A percentile compares a stretch with the other conserved stretches of the same genome.
phyloP scores from a whole-genome alignment of 1,140 invertebrate species.

The Drosophila seguyi region DNA sequence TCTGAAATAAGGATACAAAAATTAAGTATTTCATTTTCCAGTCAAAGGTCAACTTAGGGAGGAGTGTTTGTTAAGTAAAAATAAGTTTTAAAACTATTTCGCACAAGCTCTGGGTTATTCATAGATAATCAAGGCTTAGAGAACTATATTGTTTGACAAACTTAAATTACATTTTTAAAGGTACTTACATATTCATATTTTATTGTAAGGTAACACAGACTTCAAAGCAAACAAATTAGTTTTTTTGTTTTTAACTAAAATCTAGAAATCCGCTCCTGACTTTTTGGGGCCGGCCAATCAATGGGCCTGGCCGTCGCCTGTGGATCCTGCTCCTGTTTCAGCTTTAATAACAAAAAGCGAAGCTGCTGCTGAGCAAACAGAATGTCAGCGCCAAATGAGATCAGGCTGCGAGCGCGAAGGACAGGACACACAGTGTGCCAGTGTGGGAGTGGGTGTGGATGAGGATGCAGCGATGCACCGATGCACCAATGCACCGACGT shows the following conservation, averaged over 20 bases:
- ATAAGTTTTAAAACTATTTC: neutral
- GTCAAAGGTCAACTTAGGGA: neutral
- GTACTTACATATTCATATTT: neutral
- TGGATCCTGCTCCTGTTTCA: constrained; percentile 46
- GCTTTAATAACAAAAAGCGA: constrained; percentile 69
- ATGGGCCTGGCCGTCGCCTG: constrained; percentile 56
- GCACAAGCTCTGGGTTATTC: neutral
- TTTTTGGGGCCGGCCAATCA: constrained; percentile 42
- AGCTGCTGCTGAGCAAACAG: constrained; percentile 60
- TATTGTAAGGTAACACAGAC: neutral
- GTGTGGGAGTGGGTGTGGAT: neutral
- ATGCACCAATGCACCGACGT: constrained; percentile 27
- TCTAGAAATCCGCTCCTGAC: neutral
- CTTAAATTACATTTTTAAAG: neutral
- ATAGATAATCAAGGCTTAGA: neutral
- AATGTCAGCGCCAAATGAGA: constrained; percentile 71
- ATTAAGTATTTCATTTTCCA: neutral
- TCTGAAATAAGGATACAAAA: neutral
- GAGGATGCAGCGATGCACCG: neutral
- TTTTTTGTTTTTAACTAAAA: neutral
- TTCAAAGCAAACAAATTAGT: too few relatives aligned
- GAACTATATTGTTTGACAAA: neutral
- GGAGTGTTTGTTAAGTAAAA: neutral
- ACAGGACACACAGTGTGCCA: neutral
- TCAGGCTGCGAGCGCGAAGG: constrained; percentile 49